Conservation (phyloP, 2,888 invertebrate species). For the Sinohyriopsis cumingii region DNA sequence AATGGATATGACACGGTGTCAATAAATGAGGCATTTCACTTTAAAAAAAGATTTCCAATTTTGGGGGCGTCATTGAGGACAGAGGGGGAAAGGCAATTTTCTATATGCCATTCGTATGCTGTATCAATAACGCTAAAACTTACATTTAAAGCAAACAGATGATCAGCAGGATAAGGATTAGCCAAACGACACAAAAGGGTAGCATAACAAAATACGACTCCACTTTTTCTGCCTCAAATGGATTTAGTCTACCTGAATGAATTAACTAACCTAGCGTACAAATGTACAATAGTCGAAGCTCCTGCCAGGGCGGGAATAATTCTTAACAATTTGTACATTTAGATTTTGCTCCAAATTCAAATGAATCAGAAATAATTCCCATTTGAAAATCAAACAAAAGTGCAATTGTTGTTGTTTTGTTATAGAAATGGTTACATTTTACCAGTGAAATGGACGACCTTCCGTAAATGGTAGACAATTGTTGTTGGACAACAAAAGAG, state of each 20-base stretch:
- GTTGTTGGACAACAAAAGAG: conserved; percentile 1
- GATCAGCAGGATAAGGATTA: too few species aligned
- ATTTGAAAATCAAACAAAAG: conserved; percentile 44
- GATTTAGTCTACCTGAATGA: conserved; percentile 29
- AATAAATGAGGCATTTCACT: too few species aligned
- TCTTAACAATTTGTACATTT: conserved; percentile 45
- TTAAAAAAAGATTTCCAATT: too few species aligned
- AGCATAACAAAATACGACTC: conserved; percentile 27
- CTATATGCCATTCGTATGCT: too few species aligned
- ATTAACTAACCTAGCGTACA: conserved; percentile 29
- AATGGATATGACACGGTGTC: too few species aligned
- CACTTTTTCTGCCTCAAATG: conserved; percentile 36
- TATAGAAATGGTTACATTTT: conserved; percentile 27
- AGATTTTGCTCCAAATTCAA: conserved; percentile 37
- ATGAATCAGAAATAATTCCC: conserved; percentile 39
- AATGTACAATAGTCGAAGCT: conserved; percentile 23
- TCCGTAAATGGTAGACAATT: conserved; percentile 1
- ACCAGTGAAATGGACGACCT: conserved; percentile 24
- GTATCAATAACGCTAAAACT: too few species aligned
- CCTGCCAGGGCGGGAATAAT: conserved; percentile 36
- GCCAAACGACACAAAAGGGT: not conserved
- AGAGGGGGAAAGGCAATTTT: too few species aligned
- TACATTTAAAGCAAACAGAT: too few species aligned
- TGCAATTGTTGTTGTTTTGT: conserved; percentile 38
- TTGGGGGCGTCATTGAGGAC: too few species aligned